These are phyloP conservation scores for Nephotettix cincticeps DNA, from an alignment of 1,140 invertebrate genomes.

Conservation along the genomic window DNA sequence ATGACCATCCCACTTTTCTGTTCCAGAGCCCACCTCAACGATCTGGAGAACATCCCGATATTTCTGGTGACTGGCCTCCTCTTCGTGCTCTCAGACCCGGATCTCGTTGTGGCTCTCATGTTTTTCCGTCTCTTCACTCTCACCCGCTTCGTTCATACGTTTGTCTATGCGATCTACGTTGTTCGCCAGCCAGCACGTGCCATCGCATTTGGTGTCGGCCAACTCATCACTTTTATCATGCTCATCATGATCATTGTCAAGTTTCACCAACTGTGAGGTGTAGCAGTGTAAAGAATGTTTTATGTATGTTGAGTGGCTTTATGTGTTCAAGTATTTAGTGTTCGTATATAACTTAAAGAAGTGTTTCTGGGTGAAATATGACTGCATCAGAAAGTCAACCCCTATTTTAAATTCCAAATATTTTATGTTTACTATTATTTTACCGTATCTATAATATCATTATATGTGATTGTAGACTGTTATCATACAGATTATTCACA, in stretches of 20 bases:
- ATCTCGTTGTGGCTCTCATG: conserved; percentile 51
- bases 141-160: conserved; percentile 58
- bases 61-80: conserved; percentile 60
- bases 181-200: conserved; percentile 59
- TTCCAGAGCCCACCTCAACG: conserved; percentile 65
- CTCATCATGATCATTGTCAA: conserved; percentile 5
- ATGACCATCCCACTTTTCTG: too few relatives aligned
- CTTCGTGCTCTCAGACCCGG: conserved; percentile 60
- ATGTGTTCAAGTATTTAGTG: too few relatives aligned
- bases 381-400: too few relatives aligned
- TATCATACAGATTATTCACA: too few relatives aligned
- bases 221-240: conserved; percentile 55
- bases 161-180: conserved; percentile 56
- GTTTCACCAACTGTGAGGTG: conserved; percentile 4
- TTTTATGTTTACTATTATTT: too few relatives aligned
- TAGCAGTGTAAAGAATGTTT: too few relatives aligned
- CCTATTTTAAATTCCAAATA: too few relatives aligned
- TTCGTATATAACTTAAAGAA: too few relatives aligned
- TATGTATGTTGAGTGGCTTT: too few relatives aligned
- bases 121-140: conserved; percentile 60
- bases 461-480: too few relatives aligned
- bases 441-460: too few relatives aligned
- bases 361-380: too few relatives aligned
- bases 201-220: conserved; percentile 54
- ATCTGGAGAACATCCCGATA: conserved; percentile 66